phyloP scores from a whole-genome alignment of 2,797 vertebrate species.

The Onychomys leucogaster region DNA sequence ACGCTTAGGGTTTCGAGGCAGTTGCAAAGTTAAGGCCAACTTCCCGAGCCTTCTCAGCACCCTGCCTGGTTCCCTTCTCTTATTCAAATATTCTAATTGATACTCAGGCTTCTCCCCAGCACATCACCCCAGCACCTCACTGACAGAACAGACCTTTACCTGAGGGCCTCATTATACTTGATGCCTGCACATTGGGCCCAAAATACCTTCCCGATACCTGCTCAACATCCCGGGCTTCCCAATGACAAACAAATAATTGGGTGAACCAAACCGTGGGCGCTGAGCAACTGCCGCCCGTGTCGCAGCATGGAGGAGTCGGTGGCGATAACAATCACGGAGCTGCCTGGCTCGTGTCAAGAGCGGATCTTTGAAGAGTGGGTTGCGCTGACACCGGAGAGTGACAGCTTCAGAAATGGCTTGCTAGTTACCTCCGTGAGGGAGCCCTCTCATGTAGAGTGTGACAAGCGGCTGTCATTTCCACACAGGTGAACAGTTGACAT shows the following conservation, averaged over 20 bases:
- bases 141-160: slow-evolving; percentile 89
- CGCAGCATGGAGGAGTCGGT: slow-evolving; percentile 82
- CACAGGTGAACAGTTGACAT: slow-evolving; percentile 73
- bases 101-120: slow-evolving; percentile 82
- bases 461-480: slow-evolving; percentile 76
- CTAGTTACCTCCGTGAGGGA: slow-evolving; percentile 74
- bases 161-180: slow-evolving; percentile 91
- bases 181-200: slow-evolving; percentile 82
- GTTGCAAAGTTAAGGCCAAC: slow-evolving; percentile 81
- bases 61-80: slow-evolving; percentile 84
- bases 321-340: slow-evolving; percentile 84
- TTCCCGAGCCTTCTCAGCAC: slow-evolving; percentile 84
- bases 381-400: slow-evolving; percentile 80
- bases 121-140: slow-evolving; percentile 84
- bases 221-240: slow-evolving; percentile 83
- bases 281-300: slow-evolving; percentile 84
- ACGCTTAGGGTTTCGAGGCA: slow-evolving; percentile 69
- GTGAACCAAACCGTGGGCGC: slow-evolving; percentile 89
- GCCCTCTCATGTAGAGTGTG: slow-evolving; percentile 61
- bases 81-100: slow-evolving; percentile 87
- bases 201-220: slow-evolving; percentile 86
- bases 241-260: slow-evolving; percentile 93
- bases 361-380: slow-evolving; percentile 87
- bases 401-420: slow-evolving; percentile 85
- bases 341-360: slow-evolving; percentile 89